Base-by-base conservation (phyloP, 37 sponge, comb jelly and placozoan genomes). In the Dysidea cf. avara region DNA sequence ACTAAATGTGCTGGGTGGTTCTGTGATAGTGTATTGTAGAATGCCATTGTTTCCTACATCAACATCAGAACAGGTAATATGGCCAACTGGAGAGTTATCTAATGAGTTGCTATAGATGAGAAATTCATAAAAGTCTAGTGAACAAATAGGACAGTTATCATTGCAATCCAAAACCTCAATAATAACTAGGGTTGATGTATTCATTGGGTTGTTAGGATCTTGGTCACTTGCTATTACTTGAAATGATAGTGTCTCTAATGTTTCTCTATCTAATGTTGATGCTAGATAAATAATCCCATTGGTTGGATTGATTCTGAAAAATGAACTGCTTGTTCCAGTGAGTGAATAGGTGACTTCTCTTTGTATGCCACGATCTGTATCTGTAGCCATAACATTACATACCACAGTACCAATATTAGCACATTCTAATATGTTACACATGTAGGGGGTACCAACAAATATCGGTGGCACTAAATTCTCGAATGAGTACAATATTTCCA, bases 361-460 rank as follows among this genome's bases (percentile, higher is more conserved):
- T 59, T 81, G 78, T 1, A 82, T 20, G 9, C 87, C 79, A 28
- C 49, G 63, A 35, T 91, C 92, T 30, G 28, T 32, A 39, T 91
- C 92, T 29, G 63, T 69, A 12, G 87, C 92, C 35, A 39, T 33
- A 14, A 91, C 36, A 0, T 0, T 56, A 0, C 29, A 32, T 21
- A 91, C 55, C 31, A 69, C 38, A 0, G 35, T 24, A 28, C 92
- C 92, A 0, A 88, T 68, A 11, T 51, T 50, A 26, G 55, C 18
- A 56, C 49, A 25, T 47, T 88, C 88, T 26, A 54, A 37, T 7
- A 82, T 75, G 58, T 16, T 53, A 32, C 71, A 21, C 36, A 2
- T 58, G 67, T 78, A 88, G 16, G 32, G 4, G 14, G 69, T n/a
- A 49, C 28, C 24, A 11, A 37, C 31, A 47, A 88, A 88, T 37